Evolutionary conservation across 2,113 vertebrate genomes (phyloP).

Genomic region (Camelus dromedarius): DNA sequence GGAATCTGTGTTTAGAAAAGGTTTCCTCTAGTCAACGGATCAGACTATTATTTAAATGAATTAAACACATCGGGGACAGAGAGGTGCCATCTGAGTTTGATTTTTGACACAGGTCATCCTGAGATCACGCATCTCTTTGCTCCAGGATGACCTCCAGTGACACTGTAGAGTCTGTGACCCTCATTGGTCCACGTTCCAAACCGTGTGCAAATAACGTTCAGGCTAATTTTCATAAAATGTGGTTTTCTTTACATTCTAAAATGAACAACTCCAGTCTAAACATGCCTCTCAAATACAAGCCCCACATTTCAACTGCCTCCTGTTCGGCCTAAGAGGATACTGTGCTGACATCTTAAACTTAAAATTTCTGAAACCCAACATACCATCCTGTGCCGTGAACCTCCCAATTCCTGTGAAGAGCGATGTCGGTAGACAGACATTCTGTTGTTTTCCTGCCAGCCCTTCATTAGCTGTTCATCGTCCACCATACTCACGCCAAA

Average conservation of each 20-base stretch:
- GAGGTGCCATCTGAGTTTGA: not conserved
- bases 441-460: conserved; percentile 21
- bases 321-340: not conserved
- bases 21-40: not conserved
- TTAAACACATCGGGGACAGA: not conserved
- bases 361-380: conserved; percentile 28
- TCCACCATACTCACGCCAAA: not conserved
- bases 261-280: conserved; percentile 3
- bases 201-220: not conserved
- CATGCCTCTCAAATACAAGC: not conserved
- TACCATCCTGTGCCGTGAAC: not conserved
- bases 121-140: not conserved
- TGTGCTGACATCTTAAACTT: conserved; percentile 5
- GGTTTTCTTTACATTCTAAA: conserved; percentile 22
- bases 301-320: not conserved
- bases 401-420: not conserved
- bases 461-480: not conserved
- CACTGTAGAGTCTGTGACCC: not conserved
- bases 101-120: not conserved
- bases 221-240: not conserved
- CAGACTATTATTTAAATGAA: not conserved
- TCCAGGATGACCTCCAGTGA: not conserved
- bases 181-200: not conserved
- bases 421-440: not conserved
- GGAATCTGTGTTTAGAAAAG: not conserved